phyloP scores from a whole-genome alignment of 92 coral and sea anemone species.

The Phenganax marumi region DNA sequence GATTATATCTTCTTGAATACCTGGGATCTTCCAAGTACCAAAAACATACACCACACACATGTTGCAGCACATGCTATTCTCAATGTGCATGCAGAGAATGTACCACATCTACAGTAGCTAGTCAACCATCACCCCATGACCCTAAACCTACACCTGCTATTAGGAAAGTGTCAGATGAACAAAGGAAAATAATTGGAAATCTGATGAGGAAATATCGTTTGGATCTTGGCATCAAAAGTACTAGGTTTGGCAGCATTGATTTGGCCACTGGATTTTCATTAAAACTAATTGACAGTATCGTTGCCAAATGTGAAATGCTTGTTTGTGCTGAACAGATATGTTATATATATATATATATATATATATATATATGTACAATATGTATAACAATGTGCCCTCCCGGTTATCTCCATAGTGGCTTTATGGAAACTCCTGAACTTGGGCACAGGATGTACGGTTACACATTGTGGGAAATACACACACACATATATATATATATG shows the following conservation, averaged over 20 bases:
- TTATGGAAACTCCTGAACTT: too few species aligned
- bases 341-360: too few species aligned
- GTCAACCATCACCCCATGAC: background rate
- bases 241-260: slow-evolving; percentile 53
- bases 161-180: slow-evolving; percentile 41
- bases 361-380: too few species aligned
- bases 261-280: slow-evolving; percentile 52
- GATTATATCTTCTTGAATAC: slow-evolving; percentile 30
- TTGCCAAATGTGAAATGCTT: slow-evolving; percentile 40
- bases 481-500: too few species aligned
- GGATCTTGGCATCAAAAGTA: slow-evolving; percentile 26
- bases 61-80: background rate
- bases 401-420: too few species aligned
- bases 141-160: slow-evolving; percentile 30
- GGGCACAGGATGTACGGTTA: too few species aligned
- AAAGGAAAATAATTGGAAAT: slow-evolving; percentile 24
- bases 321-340: slow-evolving; percentile 8
- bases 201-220: slow-evolving; percentile 44
- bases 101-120: background rate
- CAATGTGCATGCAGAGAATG: background rate
- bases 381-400: too few species aligned
- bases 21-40: slow-evolving; percentile 10
- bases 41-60: background rate
- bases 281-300: slow-evolving; percentile 37
- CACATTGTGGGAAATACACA: too few species aligned